These are phyloP conservation scores for Cepphus grylle DNA, from an alignment of 2,113 vertebrate genomes.

Conservation along the genomic window DNA sequence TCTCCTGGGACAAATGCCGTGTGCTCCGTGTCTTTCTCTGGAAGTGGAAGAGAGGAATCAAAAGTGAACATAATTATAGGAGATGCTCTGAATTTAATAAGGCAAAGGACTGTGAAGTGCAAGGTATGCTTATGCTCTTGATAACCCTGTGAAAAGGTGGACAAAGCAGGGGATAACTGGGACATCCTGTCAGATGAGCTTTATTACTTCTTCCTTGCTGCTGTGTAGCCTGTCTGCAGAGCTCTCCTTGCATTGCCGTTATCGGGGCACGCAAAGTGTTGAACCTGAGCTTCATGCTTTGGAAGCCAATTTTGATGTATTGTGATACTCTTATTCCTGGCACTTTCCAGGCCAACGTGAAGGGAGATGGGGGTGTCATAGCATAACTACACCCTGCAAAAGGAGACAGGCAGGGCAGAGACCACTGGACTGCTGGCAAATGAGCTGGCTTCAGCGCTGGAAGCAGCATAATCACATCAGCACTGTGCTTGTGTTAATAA, in stretches of 20 bases:
- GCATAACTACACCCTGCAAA: background rate
- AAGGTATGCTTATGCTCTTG: fast-evolving
- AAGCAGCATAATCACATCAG: background rate
- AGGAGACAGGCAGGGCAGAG: background rate
- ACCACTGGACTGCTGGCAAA: background rate
- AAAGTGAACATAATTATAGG: background rate
- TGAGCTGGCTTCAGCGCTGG: background rate
- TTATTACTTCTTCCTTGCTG: background rate
- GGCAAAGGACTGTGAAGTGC: background rate
- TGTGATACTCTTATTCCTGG: fast-evolving
- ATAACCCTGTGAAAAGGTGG: background rate
- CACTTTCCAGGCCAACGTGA: background rate
- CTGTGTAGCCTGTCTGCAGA: background rate
- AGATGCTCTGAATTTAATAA: background rate
- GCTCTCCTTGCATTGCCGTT: background rate
- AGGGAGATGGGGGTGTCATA: background rate
- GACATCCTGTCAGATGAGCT: background rate
- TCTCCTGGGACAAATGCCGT: background rate
- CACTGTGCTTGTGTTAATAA: background rate
- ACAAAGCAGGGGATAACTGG: background rate
- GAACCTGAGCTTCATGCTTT: fast-evolving
- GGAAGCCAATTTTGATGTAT: fast-evolving
- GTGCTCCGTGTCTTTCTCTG: background rate
- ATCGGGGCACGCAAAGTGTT: fast-evolving
- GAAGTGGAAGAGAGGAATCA: background rate